Percentiles rank a stretch among this genome's conserved stretches.
Conservation (phyloP, 2,113 vertebrate species). For the Octodon degus region DNA sequence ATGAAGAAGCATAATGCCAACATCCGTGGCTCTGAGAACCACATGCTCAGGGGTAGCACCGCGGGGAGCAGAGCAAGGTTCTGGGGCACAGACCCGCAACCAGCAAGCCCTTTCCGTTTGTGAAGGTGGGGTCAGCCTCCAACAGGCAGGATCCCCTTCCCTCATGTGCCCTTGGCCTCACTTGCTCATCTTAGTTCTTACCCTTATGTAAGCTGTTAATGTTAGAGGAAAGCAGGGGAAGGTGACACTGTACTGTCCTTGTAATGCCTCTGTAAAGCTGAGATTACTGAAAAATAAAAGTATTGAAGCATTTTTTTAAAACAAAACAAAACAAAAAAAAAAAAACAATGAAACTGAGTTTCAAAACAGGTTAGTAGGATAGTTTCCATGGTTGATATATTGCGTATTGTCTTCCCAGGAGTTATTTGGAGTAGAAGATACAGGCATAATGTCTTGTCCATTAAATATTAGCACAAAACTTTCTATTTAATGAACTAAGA, state of each 20-base stretch:
- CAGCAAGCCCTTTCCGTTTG: background rate
- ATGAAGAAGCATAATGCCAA: background rate
- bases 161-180: background rate
- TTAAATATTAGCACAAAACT: too few species aligned
- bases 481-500: too few species aligned
- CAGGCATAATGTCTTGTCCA: too few species aligned
- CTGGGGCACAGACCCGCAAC: background rate
- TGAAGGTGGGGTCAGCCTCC: background rate
- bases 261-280: background rate
- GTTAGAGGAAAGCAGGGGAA: background rate
- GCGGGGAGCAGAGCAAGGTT: background rate
- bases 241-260: background rate
- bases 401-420: too few species aligned
- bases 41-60: background rate
- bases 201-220: background rate
- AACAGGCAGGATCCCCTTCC: background rate
- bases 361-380: too few species aligned
- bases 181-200: background rate
- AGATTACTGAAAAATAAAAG: constrained; percentile 52
- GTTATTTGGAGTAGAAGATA: too few species aligned
- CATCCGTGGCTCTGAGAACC: background rate
- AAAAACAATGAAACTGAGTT: too few species aligned
- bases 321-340: too few species aligned
- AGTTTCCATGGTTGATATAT: too few species aligned
- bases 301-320: background rate